phyloP scores from a whole-genome alignment of 2,888 invertebrate species.

The Lithophane ornitopus region DNA sequence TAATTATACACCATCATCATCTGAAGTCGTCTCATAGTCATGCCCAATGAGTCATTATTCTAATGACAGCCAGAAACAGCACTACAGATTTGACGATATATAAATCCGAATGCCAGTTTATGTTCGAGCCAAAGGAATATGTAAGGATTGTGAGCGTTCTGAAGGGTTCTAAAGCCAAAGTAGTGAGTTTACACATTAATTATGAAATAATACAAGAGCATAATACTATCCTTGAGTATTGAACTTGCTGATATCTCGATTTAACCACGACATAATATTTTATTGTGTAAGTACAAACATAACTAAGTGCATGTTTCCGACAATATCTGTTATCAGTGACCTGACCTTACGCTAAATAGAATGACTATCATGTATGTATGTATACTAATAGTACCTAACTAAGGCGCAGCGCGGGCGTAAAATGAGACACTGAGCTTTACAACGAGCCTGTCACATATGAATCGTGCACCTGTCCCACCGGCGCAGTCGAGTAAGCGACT shows the following conservation, averaged over 20 bases:
- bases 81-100: neutral
- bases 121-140: neutral
- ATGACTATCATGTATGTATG: constrained; percentile 12
- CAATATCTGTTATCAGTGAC: constrained; percentile 48
- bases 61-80: neutral
- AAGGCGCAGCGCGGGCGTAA: neutral
- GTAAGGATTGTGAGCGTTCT: neutral
- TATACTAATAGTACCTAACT: neutral
- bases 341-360: constrained; percentile 50
- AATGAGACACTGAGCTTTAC: neutral
- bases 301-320: constrained; percentile 34
- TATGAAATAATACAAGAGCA: constrained; percentile 17
- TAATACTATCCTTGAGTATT: constrained; percentile 39
- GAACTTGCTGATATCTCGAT: constrained; percentile 45
- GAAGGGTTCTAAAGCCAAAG: neutral
- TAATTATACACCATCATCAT: constrained; percentile 5
- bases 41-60: constrained; percentile 3
- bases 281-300: constrained; percentile 9
- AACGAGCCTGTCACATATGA: too few species aligned
- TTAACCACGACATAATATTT: constrained; percentile 8
- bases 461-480: too few species aligned
- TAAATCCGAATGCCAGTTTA: neutral
- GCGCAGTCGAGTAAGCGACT: too few species aligned
- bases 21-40: constrained; percentile 12
- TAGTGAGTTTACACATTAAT: constrained; percentile 1